Evolutionary conservation across 2,113 vertebrate genomes (phyloP).

Genomic region (Micronycteris hirsuta): DNA sequence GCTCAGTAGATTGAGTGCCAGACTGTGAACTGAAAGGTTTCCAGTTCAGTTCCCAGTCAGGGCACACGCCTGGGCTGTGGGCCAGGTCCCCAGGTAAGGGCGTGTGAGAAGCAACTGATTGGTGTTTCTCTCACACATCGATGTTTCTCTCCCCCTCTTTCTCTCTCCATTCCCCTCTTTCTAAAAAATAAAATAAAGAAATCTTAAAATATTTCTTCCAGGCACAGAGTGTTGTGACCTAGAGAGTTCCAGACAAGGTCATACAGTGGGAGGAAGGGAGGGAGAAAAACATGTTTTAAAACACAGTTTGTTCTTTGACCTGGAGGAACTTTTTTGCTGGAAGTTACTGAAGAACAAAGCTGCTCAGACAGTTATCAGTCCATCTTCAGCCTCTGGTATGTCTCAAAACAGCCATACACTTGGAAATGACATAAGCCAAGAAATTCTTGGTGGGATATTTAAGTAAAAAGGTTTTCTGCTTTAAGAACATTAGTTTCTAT

Average conservation of each 20-base stretch:
- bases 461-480: not conserved
- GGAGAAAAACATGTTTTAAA: not conserved
- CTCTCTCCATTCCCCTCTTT: no score
- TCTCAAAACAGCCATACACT: not conserved
- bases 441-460: not conserved
- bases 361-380: not conserved
- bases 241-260: not conserved
- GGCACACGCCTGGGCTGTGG: no score
- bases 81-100: no score
- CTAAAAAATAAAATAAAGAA: no score
- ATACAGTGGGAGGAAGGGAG: not conserved
- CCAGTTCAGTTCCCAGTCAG: no score
- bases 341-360: not conserved
- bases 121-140: no score
- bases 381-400: not conserved
- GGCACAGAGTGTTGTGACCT: not conserved
- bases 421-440: not conserved
- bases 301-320: not conserved
- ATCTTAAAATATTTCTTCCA: not conserved
- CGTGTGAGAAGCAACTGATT: no score
- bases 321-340: not conserved
- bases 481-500: not conserved
- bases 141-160: no score
- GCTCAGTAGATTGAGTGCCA: no score
- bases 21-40: no score